Evolutionary conservation across 2,797 vertebrate genomes (phyloP), one percentile per base, ranked within the genome.

Genomic region (Esox masquinongy): DNA sequence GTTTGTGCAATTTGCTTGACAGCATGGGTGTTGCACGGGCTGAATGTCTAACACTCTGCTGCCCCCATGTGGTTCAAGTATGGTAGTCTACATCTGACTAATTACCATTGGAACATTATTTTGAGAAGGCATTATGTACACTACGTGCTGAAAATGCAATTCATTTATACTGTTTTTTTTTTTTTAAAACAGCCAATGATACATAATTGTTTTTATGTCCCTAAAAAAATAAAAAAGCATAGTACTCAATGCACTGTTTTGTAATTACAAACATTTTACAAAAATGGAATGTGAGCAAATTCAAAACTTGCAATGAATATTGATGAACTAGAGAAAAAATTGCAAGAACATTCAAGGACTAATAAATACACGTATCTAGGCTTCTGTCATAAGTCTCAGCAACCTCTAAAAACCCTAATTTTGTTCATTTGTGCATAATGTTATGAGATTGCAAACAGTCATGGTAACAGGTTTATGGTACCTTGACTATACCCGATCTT

Each of bases 401-500:
- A 61, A 4, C 11, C 22, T 61, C 11, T 11, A 61, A 61, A 61
- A 2, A 26, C 3, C 0, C 2, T 61, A 61, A 24, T 9, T 4
- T 19, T 4, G 56, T 12, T 22, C 22, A 22, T 61, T 3, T 24
- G 22, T 26, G 56, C 22, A 59, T 24, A 9, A 8, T 11, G n/a
- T 8, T 22, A 59, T 4, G n/a, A 7, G 9, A 24, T 59, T 59
- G 61, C 24, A 17, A 64, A 31, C 61, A 31, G 61, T 5, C 26
- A 64, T n/a, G 1, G n/a, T n/a, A n/a, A n/a, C 26, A 1, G 14
- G n/a, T 26, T 16, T 64, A 64, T 24, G 31, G 63, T 86, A 95
- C 93, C 93, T 92, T 95, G 94, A 74, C 90, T 90, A 84, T 94
- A 94, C 71, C 93, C 94, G 7, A 92, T 87, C 59, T 85, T 81